These are phyloP conservation scores for Cydia pomonella DNA, from an alignment of 1,140 invertebrate species.

Conservation along the genomic window DNA sequence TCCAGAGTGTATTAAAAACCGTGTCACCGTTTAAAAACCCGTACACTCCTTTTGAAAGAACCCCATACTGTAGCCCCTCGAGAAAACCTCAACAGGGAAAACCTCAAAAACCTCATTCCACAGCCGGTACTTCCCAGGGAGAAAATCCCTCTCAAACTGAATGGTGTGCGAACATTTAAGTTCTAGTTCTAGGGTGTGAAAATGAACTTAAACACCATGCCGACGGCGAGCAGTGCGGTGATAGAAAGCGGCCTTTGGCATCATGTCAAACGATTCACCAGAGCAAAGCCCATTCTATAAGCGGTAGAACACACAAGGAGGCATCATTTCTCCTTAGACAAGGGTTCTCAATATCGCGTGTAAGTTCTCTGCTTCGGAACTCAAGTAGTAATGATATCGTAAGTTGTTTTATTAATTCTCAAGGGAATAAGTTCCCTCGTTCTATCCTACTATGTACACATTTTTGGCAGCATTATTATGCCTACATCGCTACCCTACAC, in stretches of 20 bases:
- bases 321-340: background rate
- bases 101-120: no score
- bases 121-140: background rate
- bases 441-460: background rate
- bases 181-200: background rate
- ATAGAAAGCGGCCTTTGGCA: background rate
- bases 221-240: background rate
- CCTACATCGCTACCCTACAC: background rate
- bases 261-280: background rate
- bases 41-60: background rate
- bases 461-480: slow-evolving; percentile 26
- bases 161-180: background rate
- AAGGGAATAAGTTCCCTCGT: background rate
- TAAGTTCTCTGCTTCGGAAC: no score
- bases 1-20: no score
- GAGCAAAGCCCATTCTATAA: background rate
- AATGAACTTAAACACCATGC: background rate
- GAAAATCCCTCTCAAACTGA: background rate
- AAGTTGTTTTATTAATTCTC: background rate
- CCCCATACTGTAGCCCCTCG: no score
- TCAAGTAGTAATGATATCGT: no score
- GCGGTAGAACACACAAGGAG: background rate
- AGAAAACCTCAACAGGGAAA: background rate
- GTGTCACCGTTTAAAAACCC: no score
- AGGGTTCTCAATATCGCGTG: no score